A percentile compares a stretch with the other conserved stretches of the same genome.
These are phyloP conservation scores for Hydrocynus forskahlii DNA, from an alignment of 2,797 vertebrate genomes.

Conservation along the genomic window DNA sequence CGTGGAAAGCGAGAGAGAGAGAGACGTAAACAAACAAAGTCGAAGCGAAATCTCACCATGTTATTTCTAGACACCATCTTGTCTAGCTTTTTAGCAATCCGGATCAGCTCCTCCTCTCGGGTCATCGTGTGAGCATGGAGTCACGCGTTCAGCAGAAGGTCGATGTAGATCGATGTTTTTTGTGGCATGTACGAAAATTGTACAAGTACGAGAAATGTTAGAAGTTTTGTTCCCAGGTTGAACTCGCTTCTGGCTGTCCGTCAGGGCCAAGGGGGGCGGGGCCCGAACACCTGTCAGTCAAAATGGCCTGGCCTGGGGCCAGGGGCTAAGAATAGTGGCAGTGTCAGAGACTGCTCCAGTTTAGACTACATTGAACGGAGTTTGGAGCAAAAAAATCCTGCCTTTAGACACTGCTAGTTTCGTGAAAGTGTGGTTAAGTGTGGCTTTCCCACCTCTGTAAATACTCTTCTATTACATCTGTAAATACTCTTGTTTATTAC, in stretches of 20 bases:
- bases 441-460: background rate
- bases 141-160: conserved; percentile 34
- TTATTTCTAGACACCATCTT: conserved; percentile 95
- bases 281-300: conserved; percentile 55
- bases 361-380: conserved; percentile 26
- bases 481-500: no score
- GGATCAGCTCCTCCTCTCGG: conserved; percentile 88
- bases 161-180: background rate
- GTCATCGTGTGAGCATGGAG: conserved; percentile 83
- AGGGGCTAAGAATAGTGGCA: conserved; percentile 76
- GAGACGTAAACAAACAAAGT: conserved; percentile 13
- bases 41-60: conserved; percentile 82
- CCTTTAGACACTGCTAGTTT: no score
- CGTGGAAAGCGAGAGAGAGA: background rate
- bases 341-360: conserved; percentile 61
- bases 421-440: no score
- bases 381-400: background rate
- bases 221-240: conserved; percentile 63
- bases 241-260: conserved; percentile 69
- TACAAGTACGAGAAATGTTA: conserved; percentile 46
- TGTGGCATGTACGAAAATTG: conserved; percentile 21
- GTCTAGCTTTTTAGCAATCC: conserved; percentile 92
- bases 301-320: conserved; percentile 67
- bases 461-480: background rate
- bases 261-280: conserved; percentile 74